These are phyloP conservation scores for Penaeus chinensis DNA, from an alignment of 1,140 invertebrate species.

Conservation along the genomic window DNA sequence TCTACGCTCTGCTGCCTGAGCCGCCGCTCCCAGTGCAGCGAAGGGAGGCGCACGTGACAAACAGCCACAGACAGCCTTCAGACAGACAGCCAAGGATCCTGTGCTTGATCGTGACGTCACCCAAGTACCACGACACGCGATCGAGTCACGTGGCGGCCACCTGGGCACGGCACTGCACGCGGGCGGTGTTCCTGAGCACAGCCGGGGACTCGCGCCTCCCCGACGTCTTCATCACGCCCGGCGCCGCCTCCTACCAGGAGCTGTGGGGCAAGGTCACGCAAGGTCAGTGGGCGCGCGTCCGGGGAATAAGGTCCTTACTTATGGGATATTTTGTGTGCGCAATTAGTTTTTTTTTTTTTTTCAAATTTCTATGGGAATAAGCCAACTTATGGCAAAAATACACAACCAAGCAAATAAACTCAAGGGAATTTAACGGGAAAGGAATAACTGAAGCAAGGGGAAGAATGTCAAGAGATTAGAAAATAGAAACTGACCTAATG, in stretches of 20 bases:
- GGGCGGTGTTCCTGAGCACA: constrained; percentile 56
- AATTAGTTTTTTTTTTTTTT: too few species aligned
- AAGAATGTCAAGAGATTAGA: too few species aligned
- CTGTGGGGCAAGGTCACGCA: constrained; percentile 60
- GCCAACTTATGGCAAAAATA: too few species aligned
- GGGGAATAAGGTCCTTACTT: too few species aligned
- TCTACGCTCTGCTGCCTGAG: constrained; percentile 28
- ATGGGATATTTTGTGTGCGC: too few species aligned
- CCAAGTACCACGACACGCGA: constrained; percentile 53
- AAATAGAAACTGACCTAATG: too few species aligned
- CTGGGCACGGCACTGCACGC: constrained; percentile 53
- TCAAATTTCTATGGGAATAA: too few species aligned
- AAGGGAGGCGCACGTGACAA: neutral
- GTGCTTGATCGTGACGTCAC: constrained; percentile 58
- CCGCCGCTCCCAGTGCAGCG: constrained; percentile 17
- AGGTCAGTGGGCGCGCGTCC: constrained; percentile 31
- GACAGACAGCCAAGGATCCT: constrained; percentile 25
- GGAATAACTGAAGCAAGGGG: too few species aligned
- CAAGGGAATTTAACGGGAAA: too few species aligned
- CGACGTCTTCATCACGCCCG: constrained; percentile 41
- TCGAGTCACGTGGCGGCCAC: constrained; percentile 57
- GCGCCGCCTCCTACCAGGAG: constrained; percentile 42
- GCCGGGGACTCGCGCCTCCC: constrained; percentile 22
- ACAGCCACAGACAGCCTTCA: neutral
- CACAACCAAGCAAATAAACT: too few species aligned